Conservation (phyloP, 2,113 vertebrate species). For the Hystrix cristata region DNA sequence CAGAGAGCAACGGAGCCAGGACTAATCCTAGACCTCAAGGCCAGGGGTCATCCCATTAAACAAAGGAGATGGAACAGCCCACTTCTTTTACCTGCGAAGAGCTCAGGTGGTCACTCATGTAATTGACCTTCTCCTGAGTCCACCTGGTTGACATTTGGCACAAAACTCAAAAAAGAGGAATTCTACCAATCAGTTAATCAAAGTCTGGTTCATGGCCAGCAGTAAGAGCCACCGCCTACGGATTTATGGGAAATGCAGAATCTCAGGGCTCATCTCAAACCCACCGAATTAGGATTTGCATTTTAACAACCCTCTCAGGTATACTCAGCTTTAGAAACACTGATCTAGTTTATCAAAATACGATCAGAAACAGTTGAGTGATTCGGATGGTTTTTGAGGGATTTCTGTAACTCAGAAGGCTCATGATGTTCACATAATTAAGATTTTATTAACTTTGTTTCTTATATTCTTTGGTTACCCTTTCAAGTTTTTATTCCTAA, state of each 20-base stretch:
- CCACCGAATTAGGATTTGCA: neutral
- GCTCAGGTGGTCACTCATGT: neutral
- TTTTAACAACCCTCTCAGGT: neutral
- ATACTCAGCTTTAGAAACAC: neutral
- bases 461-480: neutral
- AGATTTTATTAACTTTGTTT: neutral
- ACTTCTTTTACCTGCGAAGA: neutral
- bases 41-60: neutral
- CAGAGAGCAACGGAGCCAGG: neutral
- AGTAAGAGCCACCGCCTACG: neutral
- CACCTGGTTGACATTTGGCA: neutral
- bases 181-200: neutral
- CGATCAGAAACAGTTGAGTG: slow-evolving; percentile 19
- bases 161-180: slow-evolving; percentile 40
- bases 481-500: neutral
- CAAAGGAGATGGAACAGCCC: neutral
- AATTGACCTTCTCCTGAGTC: neutral
- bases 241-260: slow-evolving; percentile 3
- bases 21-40: neutral
- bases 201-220: neutral
- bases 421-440: neutral
- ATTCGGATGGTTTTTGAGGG: neutral
- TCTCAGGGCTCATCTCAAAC: neutral
- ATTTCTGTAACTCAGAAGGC: slow-evolving; percentile 13
- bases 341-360: slow-evolving; percentile 30